These are phyloP conservation scores for Anser brachyrhynchus DNA, from an alignment of 2,113 vertebrate species.

Conservation along the genomic window DNA sequence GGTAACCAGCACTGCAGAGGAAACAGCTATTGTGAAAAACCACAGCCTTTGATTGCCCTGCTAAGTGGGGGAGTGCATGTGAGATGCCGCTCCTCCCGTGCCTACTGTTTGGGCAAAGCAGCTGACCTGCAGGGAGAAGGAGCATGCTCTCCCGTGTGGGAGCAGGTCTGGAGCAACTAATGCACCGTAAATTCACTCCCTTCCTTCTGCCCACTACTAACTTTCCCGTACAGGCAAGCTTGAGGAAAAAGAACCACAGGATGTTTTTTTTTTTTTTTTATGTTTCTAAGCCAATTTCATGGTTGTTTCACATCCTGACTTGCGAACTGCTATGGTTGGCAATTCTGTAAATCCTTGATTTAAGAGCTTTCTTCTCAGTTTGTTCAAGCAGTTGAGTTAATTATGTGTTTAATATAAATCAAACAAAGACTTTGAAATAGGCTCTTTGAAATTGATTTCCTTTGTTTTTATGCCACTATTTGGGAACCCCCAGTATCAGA, in stretches of 20 bases:
- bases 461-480: background rate
- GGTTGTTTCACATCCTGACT: background rate
- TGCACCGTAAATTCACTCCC: background rate
- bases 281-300: background rate
- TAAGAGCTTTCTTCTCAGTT: background rate
- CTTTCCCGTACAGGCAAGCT: background rate
- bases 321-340: background rate
- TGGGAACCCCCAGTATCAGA: background rate
- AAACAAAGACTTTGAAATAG: background rate
- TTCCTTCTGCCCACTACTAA: background rate
- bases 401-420: background rate
- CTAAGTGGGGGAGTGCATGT: fast-evolving
- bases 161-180: background rate
- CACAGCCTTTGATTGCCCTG: fast-evolving
- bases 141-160: fast-evolving
- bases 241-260: background rate
- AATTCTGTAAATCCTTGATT: background rate
- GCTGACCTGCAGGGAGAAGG: background rate
- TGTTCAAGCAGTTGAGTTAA: background rate
- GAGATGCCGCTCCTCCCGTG: background rate
- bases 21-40: background rate
- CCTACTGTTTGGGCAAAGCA: background rate
- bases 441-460: background rate
- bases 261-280: background rate
- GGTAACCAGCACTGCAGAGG: background rate